These are phyloP conservation scores for Polypterus bichir DNA, from an alignment of 2,113 vertebrate genomes.

Conservation along the genomic window DNA sequence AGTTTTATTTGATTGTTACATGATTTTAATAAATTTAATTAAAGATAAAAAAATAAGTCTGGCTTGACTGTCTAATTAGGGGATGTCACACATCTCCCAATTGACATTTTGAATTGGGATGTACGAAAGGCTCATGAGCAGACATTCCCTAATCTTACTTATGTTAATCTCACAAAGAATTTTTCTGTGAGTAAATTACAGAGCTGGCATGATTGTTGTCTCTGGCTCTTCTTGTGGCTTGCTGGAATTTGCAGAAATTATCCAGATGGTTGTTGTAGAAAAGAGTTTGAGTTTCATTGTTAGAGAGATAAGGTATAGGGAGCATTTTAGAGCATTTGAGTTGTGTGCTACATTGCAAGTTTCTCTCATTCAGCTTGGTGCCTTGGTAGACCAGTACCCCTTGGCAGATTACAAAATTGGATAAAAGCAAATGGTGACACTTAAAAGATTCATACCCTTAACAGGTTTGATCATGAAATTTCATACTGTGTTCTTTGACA, in stretches of 20 bases:
- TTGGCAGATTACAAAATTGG: slow-evolving; percentile 16
- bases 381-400: slow-evolving; percentile 13
- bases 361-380: slow-evolving; percentile 11
- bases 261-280: slow-evolving; percentile 12
- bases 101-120: too few relatives aligned
- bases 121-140: background rate
- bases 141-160: slow-evolving; percentile 16
- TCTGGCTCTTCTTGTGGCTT: slow-evolving; percentile 7
- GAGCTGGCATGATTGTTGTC: slow-evolving; percentile 16
- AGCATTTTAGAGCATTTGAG: slow-evolving; percentile 18
- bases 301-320: slow-evolving; percentile 12
- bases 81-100: too few relatives aligned
- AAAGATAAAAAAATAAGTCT: too few relatives aligned
- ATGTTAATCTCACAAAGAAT: slow-evolving; percentile 13
- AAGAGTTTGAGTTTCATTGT: slow-evolving; percentile 14
- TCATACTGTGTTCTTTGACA: slow-evolving; percentile 5
- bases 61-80: too few relatives aligned
- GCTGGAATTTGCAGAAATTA: slow-evolving; percentile 18
- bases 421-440: slow-evolving; percentile 10
- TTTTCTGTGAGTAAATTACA: slow-evolving; percentile 15
- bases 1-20: too few relatives aligned
- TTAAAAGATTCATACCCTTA: slow-evolving; percentile 14
- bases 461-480: slow-evolving; percentile 7
- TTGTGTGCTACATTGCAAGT: slow-evolving; percentile 14
- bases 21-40: too few relatives aligned